Conservation (phyloP, 2,888 invertebrate genomes). For the Ptychoptera contaminata region DNA sequence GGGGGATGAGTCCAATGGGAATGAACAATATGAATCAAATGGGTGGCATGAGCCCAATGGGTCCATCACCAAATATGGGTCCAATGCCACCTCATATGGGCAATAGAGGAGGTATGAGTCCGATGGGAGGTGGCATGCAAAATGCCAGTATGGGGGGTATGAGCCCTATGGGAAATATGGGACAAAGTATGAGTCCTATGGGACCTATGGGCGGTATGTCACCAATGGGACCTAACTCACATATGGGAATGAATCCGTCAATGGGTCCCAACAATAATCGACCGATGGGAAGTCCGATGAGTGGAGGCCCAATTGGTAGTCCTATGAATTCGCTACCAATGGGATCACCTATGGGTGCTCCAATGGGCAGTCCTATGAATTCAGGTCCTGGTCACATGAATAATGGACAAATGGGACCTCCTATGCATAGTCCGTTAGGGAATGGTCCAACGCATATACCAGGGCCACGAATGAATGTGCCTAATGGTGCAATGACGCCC, state of each 20-base stretch:
- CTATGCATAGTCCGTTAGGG: slow-evolving; percentile 56
- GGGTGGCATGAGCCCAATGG: slow-evolving; percentile 40
- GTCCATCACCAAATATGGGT: slow-evolving; percentile 27
- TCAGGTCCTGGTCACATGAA: slow-evolving; percentile 39
- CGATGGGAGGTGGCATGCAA: slow-evolving; percentile 26
- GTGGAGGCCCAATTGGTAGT: slow-evolving; percentile 36
- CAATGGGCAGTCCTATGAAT: slow-evolving; percentile 54
- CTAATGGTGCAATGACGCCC: slow-evolving; percentile 40
- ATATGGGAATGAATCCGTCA: slow-evolving; percentile 48
- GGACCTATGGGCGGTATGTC: slow-evolving; percentile 50
- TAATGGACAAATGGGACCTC: slow-evolving; percentile 59
- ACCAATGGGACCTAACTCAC: slow-evolving; percentile 49
- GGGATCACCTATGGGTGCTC: slow-evolving; percentile 55
- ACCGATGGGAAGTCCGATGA: slow-evolving; percentile 58
- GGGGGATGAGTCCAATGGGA: slow-evolving; percentile 36
- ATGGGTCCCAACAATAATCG: slow-evolving; percentile 37
- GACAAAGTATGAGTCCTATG: slow-evolving; percentile 45
- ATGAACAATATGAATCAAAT: slow-evolving; percentile 37
- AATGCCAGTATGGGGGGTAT: slow-evolving; percentile 33
- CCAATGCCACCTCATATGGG: slow-evolving; percentile 17
- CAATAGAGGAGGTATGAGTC: slow-evolving; percentile 25
- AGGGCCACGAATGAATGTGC: slow-evolving; percentile 31
- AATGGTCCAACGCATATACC: slow-evolving; percentile 32
- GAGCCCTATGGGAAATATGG: slow-evolving; percentile 40
- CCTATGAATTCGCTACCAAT: slow-evolving; percentile 58